Base-by-base conservation (phyloP, 1,140 invertebrate genomes). In the Drosophila novamexicana region DNA sequence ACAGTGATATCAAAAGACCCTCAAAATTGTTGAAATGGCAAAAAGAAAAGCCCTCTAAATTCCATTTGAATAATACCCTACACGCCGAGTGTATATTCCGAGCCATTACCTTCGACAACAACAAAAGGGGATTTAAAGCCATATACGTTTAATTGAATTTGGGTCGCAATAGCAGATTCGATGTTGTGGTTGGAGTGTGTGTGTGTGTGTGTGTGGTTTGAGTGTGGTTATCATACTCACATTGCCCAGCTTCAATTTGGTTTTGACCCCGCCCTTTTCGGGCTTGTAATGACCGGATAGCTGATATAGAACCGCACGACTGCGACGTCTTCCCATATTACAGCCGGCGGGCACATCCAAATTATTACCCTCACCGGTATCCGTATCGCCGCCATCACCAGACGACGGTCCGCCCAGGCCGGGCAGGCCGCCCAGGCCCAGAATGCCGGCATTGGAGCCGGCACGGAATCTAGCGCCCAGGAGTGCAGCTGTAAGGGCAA, bases 281-380 rank as follows among this genome's bases (percentile, higher is more conserved):
- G 97, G 97, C 92, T 97, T 97, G 93, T 98, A 98, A 93, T 98
- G 98, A 56, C 98, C 98, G 65, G 97, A 98, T 72, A 99, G 95
- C 94, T 99, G 98, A 93, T 99, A 99, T 53, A 99, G 95, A 52
- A 99, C 98, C 39, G 98, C 98, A 86, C 98, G 94, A 92, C 97
- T 98, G 85, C 98, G 95, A 85, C 98, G 94, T 77, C 98, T 94
- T 65, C 97, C 97, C 94, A 94, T 94, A 93, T 98, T 98, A 93
- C 97, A 97, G 88, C 96, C 96, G 67, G 96, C 95, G 59, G 96
- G 97, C 77, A 96, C 96, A 93, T 98, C 97, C 32, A 96, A 95
- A 91, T 95, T 94, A 93, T 97, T 95, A 53, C 95, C 95, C 65
- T 91, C 90, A 8, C 74, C 80, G 74, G 96, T 96, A 93, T 97